Percentiles rank a stretch among this genome's conserved stretches.
These are phyloP conservation scores for Botia almorhae DNA, from an alignment of 2,797 vertebrate genomes.

Conservation along the genomic window DNA sequence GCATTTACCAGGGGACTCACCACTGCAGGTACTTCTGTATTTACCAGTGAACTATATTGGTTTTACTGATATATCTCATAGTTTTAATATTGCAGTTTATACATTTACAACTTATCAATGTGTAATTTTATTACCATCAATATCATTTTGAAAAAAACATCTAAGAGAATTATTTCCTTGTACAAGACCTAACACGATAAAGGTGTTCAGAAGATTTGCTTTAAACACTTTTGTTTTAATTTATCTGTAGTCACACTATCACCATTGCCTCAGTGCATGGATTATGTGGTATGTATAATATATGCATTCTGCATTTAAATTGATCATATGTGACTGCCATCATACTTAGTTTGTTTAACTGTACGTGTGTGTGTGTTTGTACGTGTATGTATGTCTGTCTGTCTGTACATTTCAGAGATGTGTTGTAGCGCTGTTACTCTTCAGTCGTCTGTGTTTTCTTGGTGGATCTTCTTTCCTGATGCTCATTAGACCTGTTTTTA, in stretches of 20 bases:
- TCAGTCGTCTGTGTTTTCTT: slow-evolving; percentile 34
- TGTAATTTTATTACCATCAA: neutral
- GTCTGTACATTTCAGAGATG: neutral
- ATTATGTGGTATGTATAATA: neutral
- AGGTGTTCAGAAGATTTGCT: neutral
- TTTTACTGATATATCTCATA: neutral
- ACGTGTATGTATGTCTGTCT: slow-evolving; percentile 17
- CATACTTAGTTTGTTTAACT: neutral
- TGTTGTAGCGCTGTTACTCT: slow-evolving; percentile 22
- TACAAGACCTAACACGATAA: neutral
- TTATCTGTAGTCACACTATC: neutral
- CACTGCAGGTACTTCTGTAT: too few relatives aligned
- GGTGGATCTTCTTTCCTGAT: slow-evolving; percentile 13
- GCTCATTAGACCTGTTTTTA: neutral
- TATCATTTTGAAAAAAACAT: neutral
- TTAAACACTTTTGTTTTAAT: neutral
- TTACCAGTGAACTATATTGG: too few relatives aligned
- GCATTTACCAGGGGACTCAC: too few relatives aligned
- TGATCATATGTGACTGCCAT: neutral
- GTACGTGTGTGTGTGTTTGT: slow-evolving; percentile 12
- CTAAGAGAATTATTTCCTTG: neutral
- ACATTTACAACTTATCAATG: too few relatives aligned
- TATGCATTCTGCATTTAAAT: neutral
- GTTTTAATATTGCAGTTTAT: neutral
- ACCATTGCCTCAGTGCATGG: neutral